A percentile compares a stretch with the other conserved stretches of the same genome.
Evolutionary conservation across 2,113 vertebrate genomes (phyloP).

Genomic region (Erpornis zantholeuca): DNA sequence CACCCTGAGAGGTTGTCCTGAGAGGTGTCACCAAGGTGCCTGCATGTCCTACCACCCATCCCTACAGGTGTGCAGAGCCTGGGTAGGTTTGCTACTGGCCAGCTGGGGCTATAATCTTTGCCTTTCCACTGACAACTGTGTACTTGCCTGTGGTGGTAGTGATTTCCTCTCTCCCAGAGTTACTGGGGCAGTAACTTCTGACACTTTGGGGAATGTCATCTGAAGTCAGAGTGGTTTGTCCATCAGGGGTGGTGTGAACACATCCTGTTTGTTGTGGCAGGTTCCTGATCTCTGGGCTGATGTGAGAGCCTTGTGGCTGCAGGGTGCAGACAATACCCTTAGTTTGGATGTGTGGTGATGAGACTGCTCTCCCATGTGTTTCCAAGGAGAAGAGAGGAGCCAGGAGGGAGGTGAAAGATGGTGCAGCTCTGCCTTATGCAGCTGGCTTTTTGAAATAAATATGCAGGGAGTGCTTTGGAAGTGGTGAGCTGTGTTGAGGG

Average conservation of each 20-base stretch:
- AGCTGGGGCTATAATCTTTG: background rate
- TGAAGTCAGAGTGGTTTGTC: background rate
- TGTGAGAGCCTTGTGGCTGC: background rate
- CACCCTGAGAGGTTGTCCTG: background rate
- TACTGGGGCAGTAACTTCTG: background rate
- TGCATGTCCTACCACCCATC: background rate
- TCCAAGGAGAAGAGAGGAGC: background rate
- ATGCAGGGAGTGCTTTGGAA: background rate
- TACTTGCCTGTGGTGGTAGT: background rate
- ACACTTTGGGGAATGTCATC: background rate
- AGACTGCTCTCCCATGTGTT: background rate
- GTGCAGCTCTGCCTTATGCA: background rate
- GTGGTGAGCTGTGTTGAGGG: background rate
- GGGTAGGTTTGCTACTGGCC: fast-evolving
- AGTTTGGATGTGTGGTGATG: background rate
- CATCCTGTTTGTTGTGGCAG: background rate
- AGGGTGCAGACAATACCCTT: background rate
- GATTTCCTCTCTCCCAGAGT: background rate
- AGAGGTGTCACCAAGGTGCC: background rate
- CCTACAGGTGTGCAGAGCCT: background rate
- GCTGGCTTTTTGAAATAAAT: background rate
- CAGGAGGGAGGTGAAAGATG: background rate
- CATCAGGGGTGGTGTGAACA: background rate
- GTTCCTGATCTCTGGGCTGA: background rate
- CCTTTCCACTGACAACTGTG: background rate